phyloP scores from a whole-genome alignment of 1,140 invertebrate species.

The Trachymyrmex cornetzi region DNA sequence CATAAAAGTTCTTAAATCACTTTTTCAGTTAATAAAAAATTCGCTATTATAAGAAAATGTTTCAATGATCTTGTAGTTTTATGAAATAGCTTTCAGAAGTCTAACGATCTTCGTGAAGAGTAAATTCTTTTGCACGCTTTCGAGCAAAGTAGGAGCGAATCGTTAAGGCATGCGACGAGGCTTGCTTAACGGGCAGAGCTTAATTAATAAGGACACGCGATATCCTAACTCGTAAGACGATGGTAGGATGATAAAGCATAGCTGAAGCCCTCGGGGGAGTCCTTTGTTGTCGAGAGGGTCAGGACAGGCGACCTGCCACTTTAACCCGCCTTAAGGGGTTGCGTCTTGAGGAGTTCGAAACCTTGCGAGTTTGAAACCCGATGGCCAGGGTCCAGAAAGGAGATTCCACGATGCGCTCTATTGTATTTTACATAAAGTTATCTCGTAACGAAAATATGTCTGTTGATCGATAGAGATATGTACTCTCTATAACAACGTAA shows the following conservation, averaged over 20 bases:
- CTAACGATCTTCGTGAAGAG: conserved; percentile 57
- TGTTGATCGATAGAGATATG: conserved; percentile 1
- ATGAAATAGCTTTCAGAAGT: not conserved
- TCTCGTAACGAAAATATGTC: conserved; percentile 8
- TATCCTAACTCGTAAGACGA: conserved; percentile 84
- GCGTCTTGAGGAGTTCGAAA: conserved; percentile 76
- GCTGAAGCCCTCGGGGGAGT: conserved; percentile 81
- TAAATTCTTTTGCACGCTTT: conserved; percentile 73
- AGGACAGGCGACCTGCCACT: conserved; percentile 82
- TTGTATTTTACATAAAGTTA: conserved; percentile 17
- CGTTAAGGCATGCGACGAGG: conserved; percentile 84
- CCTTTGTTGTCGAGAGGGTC: conserved; percentile 86
- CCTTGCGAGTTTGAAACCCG: conserved; percentile 59
- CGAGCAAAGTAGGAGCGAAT: conserved; percentile 75
- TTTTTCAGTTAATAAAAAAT: not conserved
- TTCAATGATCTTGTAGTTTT: not conserved
- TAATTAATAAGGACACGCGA: conserved; percentile 87
- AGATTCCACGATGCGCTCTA: conserved; percentile 7
- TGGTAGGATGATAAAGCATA: conserved; percentile 79
- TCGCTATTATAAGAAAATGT: not conserved
- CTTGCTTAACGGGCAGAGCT: conserved; percentile 84
- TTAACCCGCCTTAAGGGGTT: conserved; percentile 83
- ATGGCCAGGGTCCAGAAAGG: conserved; percentile 52
- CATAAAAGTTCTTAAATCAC: not conserved
- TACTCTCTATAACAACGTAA: not conserved